Evolutionary conservation across 2,888 invertebrate genomes (phyloP).

Genomic region (Stenurella melanura): DNA sequence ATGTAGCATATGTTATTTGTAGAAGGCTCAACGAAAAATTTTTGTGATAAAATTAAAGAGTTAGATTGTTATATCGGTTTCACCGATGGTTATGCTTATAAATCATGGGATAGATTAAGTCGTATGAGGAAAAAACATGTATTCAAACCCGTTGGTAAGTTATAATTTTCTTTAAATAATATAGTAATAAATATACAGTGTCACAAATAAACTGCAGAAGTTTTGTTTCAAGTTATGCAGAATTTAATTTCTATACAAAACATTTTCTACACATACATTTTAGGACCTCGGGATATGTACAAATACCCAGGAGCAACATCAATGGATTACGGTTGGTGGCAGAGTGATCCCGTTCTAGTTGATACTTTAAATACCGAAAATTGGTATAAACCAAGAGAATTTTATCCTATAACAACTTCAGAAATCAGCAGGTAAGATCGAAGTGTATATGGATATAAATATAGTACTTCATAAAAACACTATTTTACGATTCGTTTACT

Average conservation of each 20-base stretch:
- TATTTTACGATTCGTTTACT: too few species aligned
- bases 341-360: slow-evolving; percentile 69
- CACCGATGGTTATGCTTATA: slow-evolving; percentile 77
- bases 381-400: slow-evolving; percentile 72
- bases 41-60: slow-evolving; percentile 71
- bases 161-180: too few species aligned
- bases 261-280: not conserved
- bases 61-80: slow-evolving; percentile 75
- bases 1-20: slow-evolving; percentile 19
- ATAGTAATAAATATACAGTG: too few species aligned
- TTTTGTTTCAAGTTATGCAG: too few species aligned
- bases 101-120: slow-evolving; percentile 73
- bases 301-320: slow-evolving; percentile 73
- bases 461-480: too few species aligned
- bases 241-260: too few species aligned
- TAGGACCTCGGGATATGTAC: slow-evolving; percentile 75
- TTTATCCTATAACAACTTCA: slow-evolving; percentile 50
- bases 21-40: slow-evolving; percentile 68
- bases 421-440: slow-evolving; percentile 55
- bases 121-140: slow-evolving; percentile 76
- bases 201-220: too few species aligned
- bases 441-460: too few species aligned
- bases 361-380: slow-evolving; percentile 62
- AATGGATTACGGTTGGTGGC: slow-evolving; percentile 75
- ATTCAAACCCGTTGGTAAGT: slow-evolving; percentile 73